phyloP scores from a whole-genome alignment of 2,113 vertebrate species.

The cattle (Bos taurus) region DNA sequence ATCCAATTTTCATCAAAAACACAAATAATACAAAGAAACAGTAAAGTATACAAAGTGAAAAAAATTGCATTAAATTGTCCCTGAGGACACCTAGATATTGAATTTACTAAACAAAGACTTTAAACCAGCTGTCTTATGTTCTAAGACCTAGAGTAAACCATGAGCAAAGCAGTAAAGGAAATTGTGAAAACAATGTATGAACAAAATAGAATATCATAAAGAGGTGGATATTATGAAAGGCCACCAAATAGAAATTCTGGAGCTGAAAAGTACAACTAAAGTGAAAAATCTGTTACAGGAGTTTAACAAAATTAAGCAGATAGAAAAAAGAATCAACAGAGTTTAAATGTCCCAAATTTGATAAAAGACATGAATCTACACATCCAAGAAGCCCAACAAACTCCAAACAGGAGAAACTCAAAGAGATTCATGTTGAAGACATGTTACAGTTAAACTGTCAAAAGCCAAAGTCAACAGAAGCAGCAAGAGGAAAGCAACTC shows the following conservation, averaged over 20 bases:
- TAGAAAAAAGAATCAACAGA: not conserved
- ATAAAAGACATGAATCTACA: not conserved
- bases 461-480: not conserved
- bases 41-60: not conserved
- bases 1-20: not conserved
- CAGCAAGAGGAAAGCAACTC: not conserved
- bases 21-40: not conserved
- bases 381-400: not conserved
- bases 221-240: not conserved
- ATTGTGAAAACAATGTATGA: not conserved
- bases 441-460: not conserved
- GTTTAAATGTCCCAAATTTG: not conserved
- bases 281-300: not conserved
- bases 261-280: not conserved
- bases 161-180: not conserved
- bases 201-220: not conserved
- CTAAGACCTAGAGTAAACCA: not conserved
- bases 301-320: not conserved
- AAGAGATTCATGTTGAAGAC: not conserved
- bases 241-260: not conserved
- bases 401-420: not conserved
- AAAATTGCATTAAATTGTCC: not conserved
- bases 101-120: not conserved
- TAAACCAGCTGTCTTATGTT: not conserved
- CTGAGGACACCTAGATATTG: not conserved